Conservation (phyloP, 2,113 vertebrate species). For the Copsychus sechellarum region DNA sequence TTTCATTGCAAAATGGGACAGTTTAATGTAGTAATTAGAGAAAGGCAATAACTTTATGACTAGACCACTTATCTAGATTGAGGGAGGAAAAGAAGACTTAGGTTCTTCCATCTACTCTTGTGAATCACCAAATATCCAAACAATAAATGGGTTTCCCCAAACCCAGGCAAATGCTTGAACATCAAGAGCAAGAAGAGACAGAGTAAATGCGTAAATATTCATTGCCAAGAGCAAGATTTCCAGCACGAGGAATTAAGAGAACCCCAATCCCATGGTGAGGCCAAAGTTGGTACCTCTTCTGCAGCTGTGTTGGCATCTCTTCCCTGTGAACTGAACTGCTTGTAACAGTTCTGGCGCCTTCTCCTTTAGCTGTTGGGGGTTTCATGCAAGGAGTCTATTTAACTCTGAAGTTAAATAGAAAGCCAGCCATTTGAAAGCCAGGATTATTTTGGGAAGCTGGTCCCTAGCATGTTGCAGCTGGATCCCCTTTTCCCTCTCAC, state of each 20-base stretch:
- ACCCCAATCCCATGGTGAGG: not conserved
- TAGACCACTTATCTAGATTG: not conserved
- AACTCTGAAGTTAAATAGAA: not conserved
- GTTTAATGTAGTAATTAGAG: not conserved
- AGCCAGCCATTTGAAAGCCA: not conserved
- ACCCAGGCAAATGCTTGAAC: not conserved
- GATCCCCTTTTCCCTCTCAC: not conserved
- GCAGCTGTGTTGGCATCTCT: not conserved
- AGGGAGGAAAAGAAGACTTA: not conserved
- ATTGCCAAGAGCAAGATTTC: not conserved
- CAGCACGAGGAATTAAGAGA: not conserved
- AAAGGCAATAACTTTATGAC: not conserved
- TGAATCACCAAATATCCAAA: not conserved
- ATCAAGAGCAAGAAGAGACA: not conserved
- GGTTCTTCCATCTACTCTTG: not conserved
- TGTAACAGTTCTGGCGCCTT: not conserved
- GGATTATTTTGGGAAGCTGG: not conserved
- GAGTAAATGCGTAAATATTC: not conserved
- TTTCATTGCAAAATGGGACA: not conserved
- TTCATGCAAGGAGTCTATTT: not conserved
- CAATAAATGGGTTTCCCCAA: not conserved
- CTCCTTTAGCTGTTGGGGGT: not conserved
- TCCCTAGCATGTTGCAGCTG: not conserved
- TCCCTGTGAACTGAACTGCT: not conserved
- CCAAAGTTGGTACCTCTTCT: not conserved